phyloP scores from a whole-genome alignment of 2,797 vertebrate species.

The Acrossocheilus wenchowensis region DNA sequence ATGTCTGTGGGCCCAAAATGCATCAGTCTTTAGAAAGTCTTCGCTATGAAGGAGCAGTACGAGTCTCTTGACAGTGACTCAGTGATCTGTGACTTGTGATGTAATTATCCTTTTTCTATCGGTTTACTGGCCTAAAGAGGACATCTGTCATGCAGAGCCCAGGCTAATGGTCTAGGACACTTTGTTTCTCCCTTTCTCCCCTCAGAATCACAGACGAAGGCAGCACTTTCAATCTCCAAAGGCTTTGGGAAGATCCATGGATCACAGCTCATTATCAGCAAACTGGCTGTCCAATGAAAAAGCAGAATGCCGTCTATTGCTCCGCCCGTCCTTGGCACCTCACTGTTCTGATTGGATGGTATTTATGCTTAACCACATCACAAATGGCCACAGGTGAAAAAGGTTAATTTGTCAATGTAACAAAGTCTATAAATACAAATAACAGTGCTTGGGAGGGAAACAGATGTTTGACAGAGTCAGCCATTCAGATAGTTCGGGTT shows the following conservation, averaged over 20 bases:
- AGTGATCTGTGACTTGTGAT: constrained; percentile 56
- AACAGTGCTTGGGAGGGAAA: constrained; percentile 21
- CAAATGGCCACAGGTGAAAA: background rate
- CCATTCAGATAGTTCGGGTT: constrained; percentile 40
- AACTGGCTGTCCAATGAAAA: background rate
- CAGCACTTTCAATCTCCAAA: constrained; percentile 60
- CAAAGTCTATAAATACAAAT: constrained; percentile 44
- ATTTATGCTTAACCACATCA: background rate
- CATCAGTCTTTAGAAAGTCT: constrained; percentile 1
- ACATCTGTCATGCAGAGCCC: constrained; percentile 57
- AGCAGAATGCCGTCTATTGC: background rate
- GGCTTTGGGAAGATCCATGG: background rate
- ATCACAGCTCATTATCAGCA: constrained; percentile 5
- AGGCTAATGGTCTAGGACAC: constrained; percentile 19
- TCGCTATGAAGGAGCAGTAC: constrained; percentile 2
- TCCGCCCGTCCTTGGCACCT: background rate
- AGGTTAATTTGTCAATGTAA: constrained; percentile 31
- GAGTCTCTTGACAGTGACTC: constrained; percentile 48
- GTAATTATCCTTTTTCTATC: constrained; percentile 60
- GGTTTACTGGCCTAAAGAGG: constrained; percentile 42
- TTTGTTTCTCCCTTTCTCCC: constrained; percentile 55
- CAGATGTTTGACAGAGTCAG: constrained; percentile 51
- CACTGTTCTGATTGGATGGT: background rate
- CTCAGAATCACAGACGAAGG: constrained; percentile 64
- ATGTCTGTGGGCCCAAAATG: background rate